Evolutionary conservation across 2,888 invertebrate genomes (phyloP).

Genomic region (Brachypterus glaber): DNA sequence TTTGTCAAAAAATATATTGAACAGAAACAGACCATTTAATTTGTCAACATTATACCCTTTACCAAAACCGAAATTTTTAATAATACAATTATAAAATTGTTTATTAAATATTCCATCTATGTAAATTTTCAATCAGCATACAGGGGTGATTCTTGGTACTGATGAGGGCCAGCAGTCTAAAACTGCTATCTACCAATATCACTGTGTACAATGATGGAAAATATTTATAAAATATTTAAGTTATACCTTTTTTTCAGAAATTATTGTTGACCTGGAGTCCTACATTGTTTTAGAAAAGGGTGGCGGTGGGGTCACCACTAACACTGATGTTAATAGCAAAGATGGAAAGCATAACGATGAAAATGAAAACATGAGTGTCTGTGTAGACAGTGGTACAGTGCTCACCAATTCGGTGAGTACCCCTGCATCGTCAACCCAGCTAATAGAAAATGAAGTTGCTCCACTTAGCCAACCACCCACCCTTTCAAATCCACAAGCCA

Average conservation of each 20-base stretch:
- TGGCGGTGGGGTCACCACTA: conserved; percentile 32
- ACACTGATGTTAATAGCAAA: conserved; percentile 16
- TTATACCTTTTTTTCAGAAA: conserved; percentile 22
- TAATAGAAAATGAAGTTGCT: conserved; percentile 3
- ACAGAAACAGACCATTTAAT: too few relatives aligned
- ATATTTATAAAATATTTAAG: too few relatives aligned
- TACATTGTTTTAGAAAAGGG: conserved; percentile 27
- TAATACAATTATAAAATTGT: too few relatives aligned
- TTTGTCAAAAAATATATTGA: too few relatives aligned
- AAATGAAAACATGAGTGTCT: conserved; percentile 36
- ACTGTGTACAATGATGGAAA: too few relatives aligned
- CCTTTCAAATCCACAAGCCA: conserved; percentile 7
- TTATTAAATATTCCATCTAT: too few relatives aligned
- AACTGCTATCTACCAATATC: too few relatives aligned
- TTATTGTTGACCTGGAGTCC: conserved; percentile 33
- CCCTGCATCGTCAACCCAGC: conserved; percentile 16
- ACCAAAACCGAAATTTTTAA: too few relatives aligned
- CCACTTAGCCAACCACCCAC: background rate
- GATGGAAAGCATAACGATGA: conserved; percentile 23
- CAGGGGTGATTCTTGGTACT: too few relatives aligned
- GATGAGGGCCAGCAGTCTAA: too few relatives aligned
- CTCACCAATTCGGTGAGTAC: conserved; percentile 31
- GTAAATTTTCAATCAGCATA: too few relatives aligned
- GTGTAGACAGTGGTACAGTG: conserved; percentile 33
- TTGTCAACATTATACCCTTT: too few relatives aligned